Base-by-base conservation (phyloP, 2,113 vertebrate species). In the Salvelinus namaycush region DNA sequence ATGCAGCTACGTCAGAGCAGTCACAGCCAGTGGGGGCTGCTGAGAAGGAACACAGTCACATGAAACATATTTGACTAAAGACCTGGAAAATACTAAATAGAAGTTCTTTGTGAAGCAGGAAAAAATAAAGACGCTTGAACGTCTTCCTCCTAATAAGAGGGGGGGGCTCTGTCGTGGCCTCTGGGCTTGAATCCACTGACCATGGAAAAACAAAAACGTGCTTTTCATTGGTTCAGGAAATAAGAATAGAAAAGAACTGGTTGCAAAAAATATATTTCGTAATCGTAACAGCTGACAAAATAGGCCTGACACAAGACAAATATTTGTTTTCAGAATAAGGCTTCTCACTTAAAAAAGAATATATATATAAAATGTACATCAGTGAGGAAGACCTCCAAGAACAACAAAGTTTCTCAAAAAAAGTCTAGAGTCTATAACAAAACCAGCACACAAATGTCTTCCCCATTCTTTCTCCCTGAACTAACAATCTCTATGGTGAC, bases 161-260 rank as follows among this genome's bases (percentile, higher is more conserved):
- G 6, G 34, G 34, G 34, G 34, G 34, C 34, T 88, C 88, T 83
- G 24, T 9, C 8, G 18, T 57, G 0, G 81, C 88, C 85, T 68
- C 70, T 20, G 12, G 88, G 83, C 49, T 83, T 29, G 59, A 86
- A 85, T 89, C 87, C 82, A 83, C 87, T 90, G 91, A 90, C 83
- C 85, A 77, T 81, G 71, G n/a, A 83, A 44, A 20, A 49, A 85
- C 59, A 74, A 90, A 83, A 34, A 83, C 59, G 69, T 0, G 81
- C 86, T 88, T 90, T 89, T 91, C 86, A 90, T 85, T 77, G 54
- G 82, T 59, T 57, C 48, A 72, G 51, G 39, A 70, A 29, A 83
- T 39, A 81, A 44, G 39, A 44, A 44, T 44, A 44, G 9, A 44
- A 44, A 44, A 44, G 3, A 14, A 81, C 69, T 76, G 83, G 79